Base-by-base conservation (phyloP, 2,797 vertebrate species). In the Champsocephalus gunnari region DNA sequence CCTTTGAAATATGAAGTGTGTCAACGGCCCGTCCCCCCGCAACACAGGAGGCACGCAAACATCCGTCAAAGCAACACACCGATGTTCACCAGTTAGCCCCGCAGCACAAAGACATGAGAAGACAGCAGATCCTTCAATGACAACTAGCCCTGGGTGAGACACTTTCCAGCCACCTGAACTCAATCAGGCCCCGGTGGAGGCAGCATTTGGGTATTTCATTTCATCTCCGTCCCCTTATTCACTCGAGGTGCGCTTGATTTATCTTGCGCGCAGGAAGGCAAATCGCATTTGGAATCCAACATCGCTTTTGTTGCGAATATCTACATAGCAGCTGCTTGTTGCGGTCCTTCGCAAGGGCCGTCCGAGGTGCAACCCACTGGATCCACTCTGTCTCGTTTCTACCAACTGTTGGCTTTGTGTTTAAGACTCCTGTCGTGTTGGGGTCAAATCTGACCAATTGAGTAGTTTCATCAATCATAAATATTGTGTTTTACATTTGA, bases 1-100 rank as follows among this genome's bases (percentile, higher is more conserved):
- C 77, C 80, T 89, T 90, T 95, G 94, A 95, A 94, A 94, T 92
- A 95, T 94, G 94, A 93, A 94, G 92, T 82, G 90, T 93, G 91
- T 91, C 91, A 92, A 79, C 87, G 84, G 90, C 92, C 92, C 85
- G 86, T 90, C 88, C 91, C 89, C 92, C 83, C 80, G 73, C 90
- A 91, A 92, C 93, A 93, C 90, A 65, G 89, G 88, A 91, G 85
- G 87, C 87, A 71, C 75, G 54, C 86, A 71, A 73, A 81, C 88
- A 93, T 92, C 84, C 87, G 89, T 93, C 93, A 92, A 84, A 83
- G 78, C 83, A 78, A 80, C 83, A 59, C 83, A 68, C 81, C 83
- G 72, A 73, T 85, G 76, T 81, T 83, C 83, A 51, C 76, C 82
- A 75, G 87, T 87, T 88, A 89, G 89, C 86, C 89, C 92, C 50